Evolutionary conservation across 2,113 vertebrate genomes (phyloP), one percentile per base, ranked within the genome.

Genomic region (Calypte anna): DNA sequence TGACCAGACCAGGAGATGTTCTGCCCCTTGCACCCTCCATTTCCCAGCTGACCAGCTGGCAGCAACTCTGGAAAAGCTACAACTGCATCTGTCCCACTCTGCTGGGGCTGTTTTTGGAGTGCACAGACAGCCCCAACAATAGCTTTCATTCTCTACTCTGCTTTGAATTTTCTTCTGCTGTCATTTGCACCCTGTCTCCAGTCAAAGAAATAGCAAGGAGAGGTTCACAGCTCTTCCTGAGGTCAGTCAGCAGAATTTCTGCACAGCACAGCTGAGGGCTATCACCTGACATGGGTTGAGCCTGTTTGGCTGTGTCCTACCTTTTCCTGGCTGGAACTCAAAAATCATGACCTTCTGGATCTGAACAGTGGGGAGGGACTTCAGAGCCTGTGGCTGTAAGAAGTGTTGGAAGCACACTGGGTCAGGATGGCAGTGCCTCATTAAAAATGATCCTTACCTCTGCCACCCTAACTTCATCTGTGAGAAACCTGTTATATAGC

Each of bases 321-420:
- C 57, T 90, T 74, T 78, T 94, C n/a, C 86, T 86, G 94, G 57
- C 80, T 81, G 67, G 61, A 90, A 61, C 22, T 55, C 44, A 40
- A 38, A 72, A 82, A 69, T 67, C 48, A 10, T 77, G 81, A 84
- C 90, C 77, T 88, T 82, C 72, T 70, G 16, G 53, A 17, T 86
- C 53, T 63, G 72, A 92, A 61, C 2, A 0, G 36, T 24, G 53
- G 55, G n/a, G 53, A 51, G n/a, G 46, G 54, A 46, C 24, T 78
- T 84, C 77, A 59, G 77, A 58, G 24, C 36, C 55, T 82, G 17
- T 48, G 51, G 40, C 40, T 73, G 1, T 55, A 67, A 59, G 88
- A 84, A 73, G 28, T 82, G 38, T 68, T 7, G 5, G 80, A 83
- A 88, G 57, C 4, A 4, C 22, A 10, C 43, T 80, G 64, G 36